Conservation (phyloP, 1,140 invertebrate species). For the Ceratosolen fusciceps region DNA sequence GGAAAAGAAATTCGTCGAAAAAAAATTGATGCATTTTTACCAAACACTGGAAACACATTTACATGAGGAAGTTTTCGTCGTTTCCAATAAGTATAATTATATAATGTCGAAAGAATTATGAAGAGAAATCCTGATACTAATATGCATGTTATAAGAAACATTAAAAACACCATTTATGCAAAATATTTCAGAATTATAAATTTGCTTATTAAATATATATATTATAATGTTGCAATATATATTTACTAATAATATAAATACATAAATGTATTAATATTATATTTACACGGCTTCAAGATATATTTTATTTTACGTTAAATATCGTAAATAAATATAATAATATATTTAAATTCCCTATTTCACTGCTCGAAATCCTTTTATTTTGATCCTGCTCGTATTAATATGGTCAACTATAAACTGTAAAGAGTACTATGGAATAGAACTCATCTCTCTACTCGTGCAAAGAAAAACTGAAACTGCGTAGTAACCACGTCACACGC, state of each 20-base stretch:
- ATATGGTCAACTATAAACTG: background rate
- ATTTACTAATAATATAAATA: background rate
- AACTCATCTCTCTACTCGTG: background rate
- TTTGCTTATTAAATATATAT: background rate
- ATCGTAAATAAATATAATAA: background rate
- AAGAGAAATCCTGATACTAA: slow-evolving; percentile 9
- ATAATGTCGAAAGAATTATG: slow-evolving; percentile 1
- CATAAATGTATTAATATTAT: background rate
- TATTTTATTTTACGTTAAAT: background rate
- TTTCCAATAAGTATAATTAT: slow-evolving; percentile 54
- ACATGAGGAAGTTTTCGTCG: slow-evolving; percentile 52
- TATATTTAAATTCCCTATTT: background rate
- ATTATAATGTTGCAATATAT: background rate
- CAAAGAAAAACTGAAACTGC: slow-evolving; percentile 14
- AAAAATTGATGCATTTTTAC: slow-evolving; percentile 46
- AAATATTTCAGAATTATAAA: background rate
- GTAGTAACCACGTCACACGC: slow-evolving; percentile 2
- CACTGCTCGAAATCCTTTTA: background rate
- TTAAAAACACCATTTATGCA: background rate
- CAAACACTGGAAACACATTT: slow-evolving; percentile 53
- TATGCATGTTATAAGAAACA: background rate
- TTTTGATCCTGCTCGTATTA: background rate
- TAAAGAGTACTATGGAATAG: background rate
- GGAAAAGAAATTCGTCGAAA: slow-evolving; percentile 38
- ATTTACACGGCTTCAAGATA: background rate